Percentiles rank a stretch among this genome's conserved stretches.
Conservation (phyloP, 2,113 vertebrate species). For the Zosterops hypoxanthus region DNA sequence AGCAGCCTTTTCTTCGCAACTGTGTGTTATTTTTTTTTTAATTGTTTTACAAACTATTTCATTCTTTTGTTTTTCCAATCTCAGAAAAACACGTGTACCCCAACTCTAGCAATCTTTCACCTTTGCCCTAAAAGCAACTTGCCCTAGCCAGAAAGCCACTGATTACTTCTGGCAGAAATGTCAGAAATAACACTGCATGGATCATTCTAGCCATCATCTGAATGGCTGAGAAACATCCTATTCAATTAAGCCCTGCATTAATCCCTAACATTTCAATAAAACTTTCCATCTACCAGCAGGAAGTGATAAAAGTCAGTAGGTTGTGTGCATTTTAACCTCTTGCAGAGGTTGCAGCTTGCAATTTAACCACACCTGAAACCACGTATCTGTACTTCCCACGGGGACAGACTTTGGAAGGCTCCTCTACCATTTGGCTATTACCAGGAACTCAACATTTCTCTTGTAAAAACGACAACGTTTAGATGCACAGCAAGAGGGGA, state of each 20-base stretch:
- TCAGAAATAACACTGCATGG: background rate
- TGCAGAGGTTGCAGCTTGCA: background rate
- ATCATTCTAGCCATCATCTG: background rate
- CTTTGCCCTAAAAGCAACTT: background rate
- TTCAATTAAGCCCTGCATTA: conserved; percentile 69
- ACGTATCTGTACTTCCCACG: background rate
- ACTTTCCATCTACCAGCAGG: conserved; percentile 35
- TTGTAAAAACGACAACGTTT: background rate
- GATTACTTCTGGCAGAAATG: background rate
- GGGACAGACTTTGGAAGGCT: background rate
- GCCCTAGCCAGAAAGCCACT: background rate
- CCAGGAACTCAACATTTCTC: background rate
- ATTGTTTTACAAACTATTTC: background rate
- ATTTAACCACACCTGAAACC: conserved; percentile 35
- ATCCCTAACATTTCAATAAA: conserved; percentile 46
- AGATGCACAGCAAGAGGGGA: background rate
- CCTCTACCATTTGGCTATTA: background rate
- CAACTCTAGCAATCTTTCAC: background rate
- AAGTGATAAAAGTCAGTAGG: conserved; percentile 47
- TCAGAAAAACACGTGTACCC: background rate
- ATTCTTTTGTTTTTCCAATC: background rate
- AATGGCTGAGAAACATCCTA: conserved; percentile 67
- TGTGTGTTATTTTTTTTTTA: background rate
- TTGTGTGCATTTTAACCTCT: conserved; percentile 11
- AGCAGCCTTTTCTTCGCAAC: background rate